These are phyloP conservation scores for Melanotaenia maccullochi DNA, from an alignment of 2,797 vertebrate genomes.

Conservation along the genomic window DNA sequence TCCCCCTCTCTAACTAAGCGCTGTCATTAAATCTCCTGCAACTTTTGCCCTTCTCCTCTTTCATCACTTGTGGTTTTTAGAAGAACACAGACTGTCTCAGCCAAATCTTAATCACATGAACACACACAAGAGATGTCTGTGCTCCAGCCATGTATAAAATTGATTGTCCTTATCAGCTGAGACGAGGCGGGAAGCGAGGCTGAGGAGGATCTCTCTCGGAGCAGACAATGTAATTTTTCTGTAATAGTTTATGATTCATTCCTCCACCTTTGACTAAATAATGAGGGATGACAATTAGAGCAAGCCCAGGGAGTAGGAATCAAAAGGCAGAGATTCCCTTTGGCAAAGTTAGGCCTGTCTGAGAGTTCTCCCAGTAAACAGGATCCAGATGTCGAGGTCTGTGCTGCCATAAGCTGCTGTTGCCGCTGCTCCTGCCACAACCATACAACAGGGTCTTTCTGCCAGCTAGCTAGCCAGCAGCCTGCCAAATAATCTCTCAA, in stretches of 20 bases:
- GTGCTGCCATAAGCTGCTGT: conserved; percentile 65
- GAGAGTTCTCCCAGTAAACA: conserved; percentile 80
- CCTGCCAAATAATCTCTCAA: conserved; percentile 55
- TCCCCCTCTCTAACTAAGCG: conserved; percentile 60
- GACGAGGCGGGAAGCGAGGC: conserved; percentile 58
- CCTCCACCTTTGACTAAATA: conserved; percentile 84
- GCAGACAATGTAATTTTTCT: conserved; percentile 73
- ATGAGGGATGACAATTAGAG: conserved; percentile 86
- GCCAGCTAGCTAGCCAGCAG: conserved; percentile 56
- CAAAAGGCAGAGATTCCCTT: conserved; percentile 80
- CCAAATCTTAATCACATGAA: conserved; percentile 42
- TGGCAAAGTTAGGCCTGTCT: conserved; percentile 76
- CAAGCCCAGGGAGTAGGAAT: conserved; percentile 77
- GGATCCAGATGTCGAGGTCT: conserved; percentile 85
- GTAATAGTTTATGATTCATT: conserved; percentile 82
- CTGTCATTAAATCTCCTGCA: conserved; percentile 57
- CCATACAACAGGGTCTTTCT: conserved; percentile 74
- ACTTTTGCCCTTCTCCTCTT: conserved; percentile 39
- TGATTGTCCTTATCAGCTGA: conserved; percentile 76
- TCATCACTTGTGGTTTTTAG: conserved; percentile 53
- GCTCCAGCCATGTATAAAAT: conserved; percentile 55
- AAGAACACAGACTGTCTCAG: conserved; percentile 36
- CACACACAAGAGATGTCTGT: conserved; percentile 62
- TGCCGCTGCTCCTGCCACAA: conserved; percentile 67
- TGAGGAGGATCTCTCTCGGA: conserved; percentile 71